These are phyloP conservation scores for Mycetomoellerius zeteki DNA, from an alignment of 1,140 invertebrate genomes.

Conservation along the genomic window DNA sequence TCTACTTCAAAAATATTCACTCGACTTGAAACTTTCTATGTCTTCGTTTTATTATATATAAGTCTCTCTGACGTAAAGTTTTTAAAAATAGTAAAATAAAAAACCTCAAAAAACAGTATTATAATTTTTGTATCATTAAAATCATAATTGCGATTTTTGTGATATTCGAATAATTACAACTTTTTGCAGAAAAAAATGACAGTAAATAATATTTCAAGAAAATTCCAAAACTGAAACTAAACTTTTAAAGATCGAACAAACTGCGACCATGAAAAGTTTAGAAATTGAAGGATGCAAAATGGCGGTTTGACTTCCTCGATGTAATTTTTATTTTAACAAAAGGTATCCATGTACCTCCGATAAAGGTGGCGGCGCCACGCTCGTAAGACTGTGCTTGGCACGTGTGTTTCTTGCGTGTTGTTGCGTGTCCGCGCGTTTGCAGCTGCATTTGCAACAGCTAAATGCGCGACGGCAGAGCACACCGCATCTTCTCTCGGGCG, in stretches of 20 bases:
- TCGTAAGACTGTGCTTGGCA: constrained; percentile 86
- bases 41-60: background rate
- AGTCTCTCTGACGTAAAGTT: background rate
- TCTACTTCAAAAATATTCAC: background rate
- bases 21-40: background rate
- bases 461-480: constrained; percentile 80
- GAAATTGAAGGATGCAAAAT: background rate
- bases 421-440: constrained; percentile 71
- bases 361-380: constrained; percentile 83
- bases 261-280: background rate
- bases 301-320: background rate
- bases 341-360: constrained; percentile 79
- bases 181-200: background rate
- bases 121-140: background rate
- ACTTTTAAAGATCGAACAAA: background rate
- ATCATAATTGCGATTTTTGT: background rate
- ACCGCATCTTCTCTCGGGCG: constrained; percentile 81
- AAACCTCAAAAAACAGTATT: background rate
- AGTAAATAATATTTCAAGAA: background rate
- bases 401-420: constrained; percentile 81
- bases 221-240: background rate
- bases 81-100: background rate
- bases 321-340: background rate
- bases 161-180: background rate
- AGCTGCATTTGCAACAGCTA: constrained; percentile 76